Percentiles rank a stretch among this genome's conserved stretches.
Evolutionary conservation across 2,113 vertebrate genomes (phyloP).

Genomic region (Ptilonorhynchus violaceus): DNA sequence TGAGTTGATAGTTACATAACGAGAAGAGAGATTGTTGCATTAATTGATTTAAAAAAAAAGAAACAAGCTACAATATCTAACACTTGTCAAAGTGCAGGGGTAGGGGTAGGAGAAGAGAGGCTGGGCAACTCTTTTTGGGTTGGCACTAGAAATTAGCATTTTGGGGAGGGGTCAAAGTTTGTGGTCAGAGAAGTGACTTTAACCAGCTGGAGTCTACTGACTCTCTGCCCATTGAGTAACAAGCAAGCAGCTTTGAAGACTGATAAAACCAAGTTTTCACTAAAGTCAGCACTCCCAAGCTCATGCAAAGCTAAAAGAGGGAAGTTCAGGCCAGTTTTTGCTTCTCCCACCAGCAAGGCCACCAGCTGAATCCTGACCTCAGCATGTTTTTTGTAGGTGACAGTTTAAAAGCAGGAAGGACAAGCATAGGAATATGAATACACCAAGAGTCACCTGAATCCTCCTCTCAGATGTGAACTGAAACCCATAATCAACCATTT

Average conservation of each 20-base stretch:
- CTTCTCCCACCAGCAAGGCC: not conserved
- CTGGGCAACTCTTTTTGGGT: not conserved
- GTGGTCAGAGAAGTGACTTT: not conserved
- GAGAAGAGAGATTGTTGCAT: not conserved
- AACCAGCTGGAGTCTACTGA: not conserved
- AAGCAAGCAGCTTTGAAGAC: not conserved
- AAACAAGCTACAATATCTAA: not conserved
- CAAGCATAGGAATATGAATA: not conserved
- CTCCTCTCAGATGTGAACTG: not conserved
- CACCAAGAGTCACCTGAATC: not conserved
- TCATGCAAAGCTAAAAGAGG: not conserved
- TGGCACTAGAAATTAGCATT: not conserved
- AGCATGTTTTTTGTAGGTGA: not conserved
- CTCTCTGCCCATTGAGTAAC: not conserved
- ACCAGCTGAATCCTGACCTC: conserved; percentile 26
- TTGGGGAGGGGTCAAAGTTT: not conserved
- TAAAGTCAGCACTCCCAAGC: conserved; percentile 44
- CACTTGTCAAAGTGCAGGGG: not conserved
- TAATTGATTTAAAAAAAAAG: not conserved
- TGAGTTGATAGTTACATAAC: not conserved
- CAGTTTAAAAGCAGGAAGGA: not conserved
- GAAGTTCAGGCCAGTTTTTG: not conserved
- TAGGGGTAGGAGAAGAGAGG: not conserved
- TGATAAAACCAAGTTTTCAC: conserved; percentile 49
- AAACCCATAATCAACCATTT: not conserved